Evolutionary conservation across 2,113 vertebrate species (phyloP).

Genomic region (Rhabdomys dilectus): DNA sequence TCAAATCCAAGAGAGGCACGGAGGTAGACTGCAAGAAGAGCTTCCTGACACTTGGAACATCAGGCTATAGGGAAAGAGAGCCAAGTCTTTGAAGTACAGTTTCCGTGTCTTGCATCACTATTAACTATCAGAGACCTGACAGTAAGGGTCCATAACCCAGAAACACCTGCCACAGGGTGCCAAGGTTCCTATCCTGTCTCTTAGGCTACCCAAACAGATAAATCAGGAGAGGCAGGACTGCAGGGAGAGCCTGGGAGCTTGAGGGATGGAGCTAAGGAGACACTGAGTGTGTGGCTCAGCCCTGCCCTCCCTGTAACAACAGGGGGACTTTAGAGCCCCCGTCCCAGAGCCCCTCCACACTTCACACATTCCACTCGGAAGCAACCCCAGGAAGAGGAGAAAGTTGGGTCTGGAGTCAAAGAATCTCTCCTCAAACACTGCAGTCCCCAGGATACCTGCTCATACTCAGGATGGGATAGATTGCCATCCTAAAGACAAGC

Average conservation of each 20-base stretch:
- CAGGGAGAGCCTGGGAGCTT: not conserved
- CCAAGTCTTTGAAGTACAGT: not conserved
- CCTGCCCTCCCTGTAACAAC: not conserved
- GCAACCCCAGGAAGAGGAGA: not conserved
- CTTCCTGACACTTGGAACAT: not conserved
- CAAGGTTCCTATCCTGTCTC: not conserved
- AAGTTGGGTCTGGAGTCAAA: not conserved
- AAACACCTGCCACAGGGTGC: not conserved
- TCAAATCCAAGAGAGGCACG: constrained; percentile 45
- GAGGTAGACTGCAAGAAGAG: not conserved
- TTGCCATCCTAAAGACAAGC: not conserved
- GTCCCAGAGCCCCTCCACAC: not conserved
- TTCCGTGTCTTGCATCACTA: not conserved
- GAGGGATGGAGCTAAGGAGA: not conserved
- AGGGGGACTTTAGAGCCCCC: not conserved
- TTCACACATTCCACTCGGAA: not conserved
- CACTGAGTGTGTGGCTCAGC: not conserved
- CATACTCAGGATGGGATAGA: not conserved
- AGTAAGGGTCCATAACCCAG: not conserved
- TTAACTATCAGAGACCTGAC: not conserved
- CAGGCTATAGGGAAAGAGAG: not conserved
- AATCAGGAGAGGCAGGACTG: not conserved
- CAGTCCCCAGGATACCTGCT: not conserved
- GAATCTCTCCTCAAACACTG: not conserved
- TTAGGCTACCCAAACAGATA: not conserved